Conservation (phyloP, 2,888 invertebrate genomes). For the Spisula solida region DNA sequence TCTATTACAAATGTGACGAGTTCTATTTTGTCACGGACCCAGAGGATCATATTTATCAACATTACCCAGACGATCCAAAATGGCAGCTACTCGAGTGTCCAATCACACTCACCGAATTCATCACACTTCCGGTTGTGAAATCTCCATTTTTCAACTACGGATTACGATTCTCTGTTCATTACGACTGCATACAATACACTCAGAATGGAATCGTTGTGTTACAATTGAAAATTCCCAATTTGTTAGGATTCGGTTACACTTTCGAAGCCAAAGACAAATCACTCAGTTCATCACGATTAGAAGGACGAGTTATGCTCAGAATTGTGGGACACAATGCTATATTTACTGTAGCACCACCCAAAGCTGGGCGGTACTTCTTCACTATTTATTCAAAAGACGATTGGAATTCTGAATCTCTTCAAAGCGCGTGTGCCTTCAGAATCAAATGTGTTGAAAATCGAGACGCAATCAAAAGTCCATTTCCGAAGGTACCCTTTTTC, state of each 20-base stretch:
- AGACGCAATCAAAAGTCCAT: conserved; percentile 80
- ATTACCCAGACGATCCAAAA: conserved; percentile 85
- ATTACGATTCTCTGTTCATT: conserved; percentile 82
- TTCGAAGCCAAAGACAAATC: conserved; percentile 81
- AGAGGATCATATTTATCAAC: conserved; percentile 87
- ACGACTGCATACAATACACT: conserved; percentile 84
- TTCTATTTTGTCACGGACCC: conserved; percentile 87
- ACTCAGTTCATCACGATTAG: conserved; percentile 76
- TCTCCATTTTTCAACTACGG: conserved; percentile 88
- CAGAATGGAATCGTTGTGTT: conserved; percentile 82
- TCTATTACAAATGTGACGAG: conserved; percentile 86
- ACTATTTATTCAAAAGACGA: conserved; percentile 86
- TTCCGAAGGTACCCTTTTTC: conserved; percentile 82
- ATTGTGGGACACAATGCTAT: conserved; percentile 84
- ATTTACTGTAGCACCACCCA: conserved; percentile 87
- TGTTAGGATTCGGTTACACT: conserved; percentile 84
- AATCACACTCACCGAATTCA: conserved; percentile 88
- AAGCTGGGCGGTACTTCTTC: conserved; percentile 87
- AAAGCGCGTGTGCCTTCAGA: conserved; percentile 86
- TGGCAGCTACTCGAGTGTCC: conserved; percentile 88
- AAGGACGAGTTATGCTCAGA: conserved; percentile 82
- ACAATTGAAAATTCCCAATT: conserved; percentile 81
- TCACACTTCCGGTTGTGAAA: conserved; percentile 88
- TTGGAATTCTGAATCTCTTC: conserved; percentile 84
- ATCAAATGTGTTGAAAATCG: conserved; percentile 82